A percentile compares a stretch with the other conserved stretches of the same genome.
Evolutionary conservation across 2,113 vertebrate species (phyloP).

Genomic region (Paradoxurus hermaphroditus): DNA sequence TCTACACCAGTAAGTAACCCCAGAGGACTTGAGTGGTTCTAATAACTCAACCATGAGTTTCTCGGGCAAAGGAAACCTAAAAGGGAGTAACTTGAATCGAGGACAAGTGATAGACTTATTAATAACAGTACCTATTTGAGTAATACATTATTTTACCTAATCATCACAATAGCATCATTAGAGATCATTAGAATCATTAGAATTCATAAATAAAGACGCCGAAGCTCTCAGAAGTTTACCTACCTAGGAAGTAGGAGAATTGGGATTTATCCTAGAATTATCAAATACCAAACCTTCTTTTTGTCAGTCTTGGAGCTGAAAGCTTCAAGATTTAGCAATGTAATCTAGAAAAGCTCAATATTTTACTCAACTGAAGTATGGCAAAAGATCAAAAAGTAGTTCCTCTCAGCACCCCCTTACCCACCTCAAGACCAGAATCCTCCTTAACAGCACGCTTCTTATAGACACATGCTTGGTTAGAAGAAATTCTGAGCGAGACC

Average conservation of each 20-base stretch:
- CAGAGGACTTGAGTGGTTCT: neutral
- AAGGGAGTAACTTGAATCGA: neutral
- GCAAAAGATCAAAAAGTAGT: neutral
- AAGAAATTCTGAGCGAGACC: neutral
- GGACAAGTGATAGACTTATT: neutral
- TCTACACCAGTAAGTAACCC: neutral
- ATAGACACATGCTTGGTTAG: neutral
- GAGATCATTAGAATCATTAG: neutral
- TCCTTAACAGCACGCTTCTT: neutral
- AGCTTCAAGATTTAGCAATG: neutral
- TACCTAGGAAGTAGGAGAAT: neutral
- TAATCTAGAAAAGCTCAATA: neutral
- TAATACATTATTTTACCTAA: neutral
- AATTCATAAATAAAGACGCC: neutral
- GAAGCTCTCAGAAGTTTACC: neutral
- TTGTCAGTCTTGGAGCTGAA: neutral
- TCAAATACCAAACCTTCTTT: neutral
- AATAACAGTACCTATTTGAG: neutral
- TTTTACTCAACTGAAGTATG: neutral
- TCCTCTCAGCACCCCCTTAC: neutral
- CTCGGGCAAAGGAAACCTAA: neutral
- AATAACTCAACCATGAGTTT: conserved; percentile 11
- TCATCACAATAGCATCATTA: neutral
- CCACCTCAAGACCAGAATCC: neutral
- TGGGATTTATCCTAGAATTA: neutral